Base-by-base conservation (phyloP, 2,113 vertebrate genomes). In the Percina caprodes region DNA sequence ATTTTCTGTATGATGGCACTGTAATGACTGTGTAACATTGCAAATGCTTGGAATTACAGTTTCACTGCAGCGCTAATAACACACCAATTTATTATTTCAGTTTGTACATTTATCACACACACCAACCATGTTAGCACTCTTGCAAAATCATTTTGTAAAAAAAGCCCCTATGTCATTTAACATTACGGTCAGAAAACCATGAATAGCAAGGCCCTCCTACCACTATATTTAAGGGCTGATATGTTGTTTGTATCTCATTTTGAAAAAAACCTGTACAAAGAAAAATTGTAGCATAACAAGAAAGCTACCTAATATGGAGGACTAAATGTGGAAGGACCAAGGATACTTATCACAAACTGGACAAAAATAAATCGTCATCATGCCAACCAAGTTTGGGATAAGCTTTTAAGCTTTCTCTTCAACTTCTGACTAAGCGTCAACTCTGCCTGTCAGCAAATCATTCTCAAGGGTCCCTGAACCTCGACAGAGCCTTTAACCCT, bases 401-500 rank as follows among this genome's bases (percentile, higher is more conserved):
- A 52, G 1, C 35, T 59, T 42, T 42, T 13, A 60, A 18, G 46
- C 46, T 58, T n/a, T 58, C 23, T 48, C 30, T 69, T 45, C 48
- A 70, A 62, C n/a, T 39, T 76, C 30, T 75, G 24, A 56, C 56
- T 77, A 26, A 24, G 24, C 9, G 5, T n/a, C 18, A 62, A 68
- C 30, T 59, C 33, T 46, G 15, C 11, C 39, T 15, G 8, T 76
- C 73, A 78, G 49, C 5, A 66, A 55, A 86, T 42, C 1, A 3
- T 59, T 58, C 15, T 73, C 30, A 33, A n/a, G 21, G 26, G 55
- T 76, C 55, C 30, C 49, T 75, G 21, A 80, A 69, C 33, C 68
- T 58, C 65, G 4, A 16, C 49, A 68, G 49, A 84, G 73, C 24
- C 16, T 88, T 58, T 77, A 67, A 74, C 71, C 80, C 26, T 21